Base-by-base conservation (phyloP, 2,797 vertebrate species). In the Philypnodon macrostomus region DNA sequence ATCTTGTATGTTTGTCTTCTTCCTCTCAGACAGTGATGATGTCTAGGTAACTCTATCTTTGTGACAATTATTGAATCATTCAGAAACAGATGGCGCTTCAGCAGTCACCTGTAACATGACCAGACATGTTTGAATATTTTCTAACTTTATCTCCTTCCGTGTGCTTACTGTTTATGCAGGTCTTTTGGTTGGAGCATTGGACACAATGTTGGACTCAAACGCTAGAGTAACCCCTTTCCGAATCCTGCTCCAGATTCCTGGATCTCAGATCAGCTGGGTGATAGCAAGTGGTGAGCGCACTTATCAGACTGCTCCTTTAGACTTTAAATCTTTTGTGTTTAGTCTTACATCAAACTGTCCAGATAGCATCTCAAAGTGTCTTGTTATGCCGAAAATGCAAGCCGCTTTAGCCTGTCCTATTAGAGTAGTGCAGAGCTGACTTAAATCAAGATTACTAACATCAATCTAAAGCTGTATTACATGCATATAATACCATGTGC, bases 141-240 rank as follows among this genome's bases (percentile, higher is more conserved):
- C 4, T 12, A 7, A 34, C n/a, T 5, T 18, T 16, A 41, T 19
- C 31, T 33, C n/a, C 10, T 32, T 46, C 14, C 36, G 16, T 19
- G n/a, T 42, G 30, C 32, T 12, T 7, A 5, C 23, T 1, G 4
- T 50, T 12, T 42, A 35, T 39, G 16, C 67, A 97, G 95, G 95
- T 80, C 91, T 97, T 73, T 84, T 98, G 73, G 95, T 98, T 6
- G 95, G 95, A 4, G 96, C 96, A 0, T 80, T 98, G 80, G 96
- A 98, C 1, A 93, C 94, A 0, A 91, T 98, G 61, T 76, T 98
- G 85, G 96, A 98, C 80, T 98, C 96, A 40, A 97, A 90, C 0
- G 96, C 96, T 1, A 89, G 96, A 0, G 92, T 95, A 0, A 90
- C 94, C 2, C 96, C 96, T 0, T 98, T 95, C 75, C 89, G 96